Percentiles rank a stretch among this genome's conserved stretches.
Conservation (phyloP, 2,888 invertebrate genomes). For the Acanthosoma haemorrhoidale region DNA sequence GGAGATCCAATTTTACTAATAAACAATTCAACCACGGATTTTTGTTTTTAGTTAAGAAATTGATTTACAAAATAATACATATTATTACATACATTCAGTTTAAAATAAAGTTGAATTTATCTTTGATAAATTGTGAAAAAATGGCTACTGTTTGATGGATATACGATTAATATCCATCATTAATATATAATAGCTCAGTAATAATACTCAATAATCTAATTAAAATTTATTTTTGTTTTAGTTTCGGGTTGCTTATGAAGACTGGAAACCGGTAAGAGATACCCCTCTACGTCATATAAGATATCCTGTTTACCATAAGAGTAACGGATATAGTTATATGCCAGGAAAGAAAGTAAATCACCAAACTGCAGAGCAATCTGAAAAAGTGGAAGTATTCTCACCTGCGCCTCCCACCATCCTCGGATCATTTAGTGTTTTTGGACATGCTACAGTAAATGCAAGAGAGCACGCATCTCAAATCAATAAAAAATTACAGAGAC, state of each 20-base stretch:
- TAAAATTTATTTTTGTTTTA: constrained; percentile 14
- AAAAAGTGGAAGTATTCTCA: constrained; percentile 40
- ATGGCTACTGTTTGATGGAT: too few species aligned
- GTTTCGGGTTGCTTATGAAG: constrained; percentile 32
- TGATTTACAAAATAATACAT: too few species aligned
- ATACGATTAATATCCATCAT: neutral
- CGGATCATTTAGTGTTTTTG: constrained; percentile 57
- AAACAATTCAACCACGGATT: too few species aligned
- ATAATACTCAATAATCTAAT: too few species aligned
- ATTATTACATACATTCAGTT: too few species aligned
- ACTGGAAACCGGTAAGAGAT: constrained; percentile 35
- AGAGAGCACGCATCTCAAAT: constrained; percentile 51
- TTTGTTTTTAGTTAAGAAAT: too few species aligned
- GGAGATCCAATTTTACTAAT: too few species aligned
- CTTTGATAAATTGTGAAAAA: too few species aligned
- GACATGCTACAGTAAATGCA: constrained; percentile 54
- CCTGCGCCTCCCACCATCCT: constrained; percentile 43
- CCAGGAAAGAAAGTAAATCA: constrained; percentile 28
- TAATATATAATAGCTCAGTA: too few species aligned
- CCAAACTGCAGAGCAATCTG: constrained; percentile 32
- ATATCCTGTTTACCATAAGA: constrained; percentile 35
- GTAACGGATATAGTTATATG: constrained; percentile 27
- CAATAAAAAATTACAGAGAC: constrained; percentile 48
- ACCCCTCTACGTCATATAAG: constrained; percentile 16
- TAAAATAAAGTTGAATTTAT: too few species aligned